These are phyloP conservation scores for Clunio marinus DNA, from an alignment of 2,888 invertebrate species.

Conservation along the genomic window DNA sequence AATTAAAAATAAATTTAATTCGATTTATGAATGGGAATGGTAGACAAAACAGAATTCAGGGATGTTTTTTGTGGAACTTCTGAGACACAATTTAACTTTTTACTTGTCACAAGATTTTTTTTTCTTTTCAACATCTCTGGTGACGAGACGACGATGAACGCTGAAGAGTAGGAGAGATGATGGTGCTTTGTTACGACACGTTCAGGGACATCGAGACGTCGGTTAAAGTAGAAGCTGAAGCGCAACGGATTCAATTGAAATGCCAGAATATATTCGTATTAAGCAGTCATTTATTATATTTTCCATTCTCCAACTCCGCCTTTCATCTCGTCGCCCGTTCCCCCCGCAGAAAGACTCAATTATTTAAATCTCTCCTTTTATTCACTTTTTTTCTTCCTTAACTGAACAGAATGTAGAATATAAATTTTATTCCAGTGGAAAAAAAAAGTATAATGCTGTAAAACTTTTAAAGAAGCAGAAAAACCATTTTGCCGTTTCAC, in stretches of 20 bases:
- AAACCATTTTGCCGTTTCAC: no score
- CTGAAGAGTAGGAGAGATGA: neutral
- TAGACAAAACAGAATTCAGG: no score
- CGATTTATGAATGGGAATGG: neutral
- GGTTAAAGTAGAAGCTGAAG: no score
- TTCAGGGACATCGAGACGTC: neutral
- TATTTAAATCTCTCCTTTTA: neutral
- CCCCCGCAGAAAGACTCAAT: neutral
- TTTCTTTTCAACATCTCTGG: no score
- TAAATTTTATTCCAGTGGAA: neutral
- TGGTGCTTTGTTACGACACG: neutral
- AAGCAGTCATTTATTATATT: constrained; percentile 17
- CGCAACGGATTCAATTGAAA: constrained; percentile 19
- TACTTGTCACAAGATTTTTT: no score
- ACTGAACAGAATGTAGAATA: neutral
- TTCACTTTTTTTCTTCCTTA: neutral
- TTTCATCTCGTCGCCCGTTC: neutral
- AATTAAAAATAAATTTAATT: constrained; percentile 35
- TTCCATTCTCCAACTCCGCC: neutral
- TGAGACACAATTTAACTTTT: no score
- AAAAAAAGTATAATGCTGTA: no score
- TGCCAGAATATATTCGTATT: constrained; percentile 4
- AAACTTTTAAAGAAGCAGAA: neutral
- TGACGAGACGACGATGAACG: neutral
- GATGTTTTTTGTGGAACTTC: no score